Base-by-base conservation (phyloP, 1,140 invertebrate species). In the Nasonia vitripennis region DNA sequence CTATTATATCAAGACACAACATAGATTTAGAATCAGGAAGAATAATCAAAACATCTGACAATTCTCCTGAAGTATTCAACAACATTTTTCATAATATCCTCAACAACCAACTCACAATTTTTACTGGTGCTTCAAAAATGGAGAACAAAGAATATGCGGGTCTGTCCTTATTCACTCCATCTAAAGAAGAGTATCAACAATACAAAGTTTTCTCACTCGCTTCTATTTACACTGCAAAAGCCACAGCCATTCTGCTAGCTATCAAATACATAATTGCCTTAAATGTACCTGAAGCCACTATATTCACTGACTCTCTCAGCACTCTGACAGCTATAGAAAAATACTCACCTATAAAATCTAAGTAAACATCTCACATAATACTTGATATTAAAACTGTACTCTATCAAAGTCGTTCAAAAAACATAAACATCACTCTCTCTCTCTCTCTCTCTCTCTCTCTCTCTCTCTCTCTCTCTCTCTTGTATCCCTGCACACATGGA, bases 221-320 rank as follows among this genome's bases (percentile, higher is more conserved):
- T 17, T 78, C 77, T 12, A 78, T 78, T 0, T 78, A 55, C 17
- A 78, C 45, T 27, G 77, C 48, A 62, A 51, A 78, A 62, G 77
- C 77, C 6, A 45, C 51, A 23, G 77, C 77, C 6, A 78, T 78
- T 55, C 27, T 31, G 11, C 2, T 62, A 27, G 51, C 51, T 14
- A 31, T 78, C 9, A 62, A 51, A 34, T 11, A 62, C 20, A 55
- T 34, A 7, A 31, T 34, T 34, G 23, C 10, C 17, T 34, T 9
- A 34, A 74, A 74, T 14, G 10, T 23, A 12, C 14, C 71, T 20
- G 17, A 37, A 34, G 14, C 71, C 7, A 34, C 12, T 12, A 74
- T 74, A 14, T 74, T 74, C 27, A 74, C 71, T 74, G 71, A 74
- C 27, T 74, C 71, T 11, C 27, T 34, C 14, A 74, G 27, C 17